phyloP scores from a whole-genome alignment of 2,113 vertebrate genomes.

The Ceratotherium simum region DNA sequence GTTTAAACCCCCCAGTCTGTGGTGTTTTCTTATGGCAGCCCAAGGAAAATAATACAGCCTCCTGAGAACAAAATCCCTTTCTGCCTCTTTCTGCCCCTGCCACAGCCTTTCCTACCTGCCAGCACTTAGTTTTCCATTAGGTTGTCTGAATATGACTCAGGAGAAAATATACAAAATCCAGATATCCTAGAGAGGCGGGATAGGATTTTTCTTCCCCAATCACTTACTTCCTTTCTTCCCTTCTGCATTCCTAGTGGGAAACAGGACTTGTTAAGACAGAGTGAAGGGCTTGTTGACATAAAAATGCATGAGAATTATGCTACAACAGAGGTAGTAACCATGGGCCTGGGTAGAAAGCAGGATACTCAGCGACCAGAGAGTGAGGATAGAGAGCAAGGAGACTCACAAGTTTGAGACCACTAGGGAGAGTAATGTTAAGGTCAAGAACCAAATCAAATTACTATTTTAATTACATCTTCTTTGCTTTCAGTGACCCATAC shows the following conservation, averaged over 20 bases:
- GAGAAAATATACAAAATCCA: constrained; percentile 22
- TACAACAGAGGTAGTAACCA: not conserved
- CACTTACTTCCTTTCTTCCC: not conserved
- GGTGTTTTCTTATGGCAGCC: not conserved
- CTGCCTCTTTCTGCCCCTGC: not conserved
- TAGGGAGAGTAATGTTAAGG: not conserved
- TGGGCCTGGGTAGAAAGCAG: not conserved
- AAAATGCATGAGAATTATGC: not conserved
- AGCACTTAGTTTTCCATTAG: not conserved
- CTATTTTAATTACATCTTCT: not conserved
- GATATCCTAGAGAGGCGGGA: not conserved
- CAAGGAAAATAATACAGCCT: not conserved
- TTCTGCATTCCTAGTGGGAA: not conserved
- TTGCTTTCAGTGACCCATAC: not conserved
- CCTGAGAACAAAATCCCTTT: not conserved
- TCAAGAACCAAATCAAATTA: not conserved
- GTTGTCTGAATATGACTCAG: not conserved
- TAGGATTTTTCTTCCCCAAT: not conserved
- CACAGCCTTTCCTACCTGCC: not conserved
- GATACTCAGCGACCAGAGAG: not conserved
- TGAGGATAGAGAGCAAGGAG: not conserved
- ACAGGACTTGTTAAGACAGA: not conserved
- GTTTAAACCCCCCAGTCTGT: not conserved
- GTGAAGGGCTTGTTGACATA: not conserved
- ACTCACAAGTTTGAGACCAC: not conserved